Evolutionary conservation across 2,797 vertebrate species (phyloP).

Genomic region (Lycodopsis pacificus): DNA sequence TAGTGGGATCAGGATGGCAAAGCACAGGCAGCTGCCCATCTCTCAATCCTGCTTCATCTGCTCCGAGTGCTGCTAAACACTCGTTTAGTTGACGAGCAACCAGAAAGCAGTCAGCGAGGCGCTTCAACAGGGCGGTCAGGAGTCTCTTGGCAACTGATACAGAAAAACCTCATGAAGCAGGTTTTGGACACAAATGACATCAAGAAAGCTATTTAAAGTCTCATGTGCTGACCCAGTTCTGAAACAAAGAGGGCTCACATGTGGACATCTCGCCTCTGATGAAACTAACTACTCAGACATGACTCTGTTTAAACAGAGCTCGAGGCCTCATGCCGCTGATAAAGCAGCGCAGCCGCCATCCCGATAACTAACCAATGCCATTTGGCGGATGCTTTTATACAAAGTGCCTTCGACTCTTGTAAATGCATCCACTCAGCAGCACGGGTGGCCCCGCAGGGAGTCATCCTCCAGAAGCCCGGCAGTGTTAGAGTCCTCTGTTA

Average conservation of each 20-base stretch:
- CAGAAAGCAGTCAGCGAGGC: neutral
- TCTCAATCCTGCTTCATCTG: neutral
- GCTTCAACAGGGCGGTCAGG: neutral
- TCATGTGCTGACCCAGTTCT: constrained; percentile 27
- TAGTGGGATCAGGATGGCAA: neutral
- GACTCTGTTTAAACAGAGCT: constrained; percentile 35
- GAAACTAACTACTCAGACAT: constrained; percentile 21
- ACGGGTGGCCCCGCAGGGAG: constrained; percentile 10
- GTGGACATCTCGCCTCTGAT: constrained; percentile 17
- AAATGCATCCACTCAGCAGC: constrained; percentile 34
- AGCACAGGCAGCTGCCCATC: neutral
- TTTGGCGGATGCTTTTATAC: constrained; percentile 44
- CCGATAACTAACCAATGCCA: constrained; percentile 24
- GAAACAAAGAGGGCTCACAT: constrained; percentile 18
- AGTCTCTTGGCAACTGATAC: neutral
- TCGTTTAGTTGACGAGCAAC: neutral
- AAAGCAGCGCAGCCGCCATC: constrained; percentile 6
- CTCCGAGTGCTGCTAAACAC: neutral
- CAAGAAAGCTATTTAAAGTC: neutral
- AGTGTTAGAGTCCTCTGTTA: constrained; percentile 8
- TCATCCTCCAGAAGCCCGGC: neutral
- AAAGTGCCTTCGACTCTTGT: constrained; percentile 28
- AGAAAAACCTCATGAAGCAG: neutral
- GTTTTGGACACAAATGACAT: neutral
- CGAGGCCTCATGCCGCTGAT: constrained; percentile 26